These are phyloP conservation scores for Solea solea DNA, from an alignment of 2,113 vertebrate genomes.

Conservation along the genomic window DNA sequence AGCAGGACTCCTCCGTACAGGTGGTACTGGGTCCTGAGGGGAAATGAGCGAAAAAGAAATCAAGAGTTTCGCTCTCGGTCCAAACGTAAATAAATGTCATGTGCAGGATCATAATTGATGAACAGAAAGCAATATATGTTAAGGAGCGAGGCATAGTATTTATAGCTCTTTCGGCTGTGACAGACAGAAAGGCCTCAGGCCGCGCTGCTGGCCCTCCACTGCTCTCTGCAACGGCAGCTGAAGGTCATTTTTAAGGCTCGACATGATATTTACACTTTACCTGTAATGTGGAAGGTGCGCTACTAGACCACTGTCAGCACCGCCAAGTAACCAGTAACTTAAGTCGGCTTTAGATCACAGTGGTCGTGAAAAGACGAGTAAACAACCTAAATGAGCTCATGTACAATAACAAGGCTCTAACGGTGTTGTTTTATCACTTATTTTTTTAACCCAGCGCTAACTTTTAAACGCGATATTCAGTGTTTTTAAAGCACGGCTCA, in stretches of 20 bases:
- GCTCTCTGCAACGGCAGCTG: neutral
- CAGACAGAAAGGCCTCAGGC: neutral
- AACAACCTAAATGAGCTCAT: too few species aligned
- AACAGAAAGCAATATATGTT: neutral
- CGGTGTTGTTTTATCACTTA: too few species aligned
- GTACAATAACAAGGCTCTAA: too few species aligned
- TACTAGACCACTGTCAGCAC: neutral
- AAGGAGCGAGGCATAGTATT: neutral
- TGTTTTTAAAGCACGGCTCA: too few species aligned
- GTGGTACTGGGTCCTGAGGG: conserved; percentile 90
- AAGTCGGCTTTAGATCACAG: too few species aligned
- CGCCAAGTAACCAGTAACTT: neutral
- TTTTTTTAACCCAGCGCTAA: too few species aligned
- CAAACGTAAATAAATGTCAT: neutral
- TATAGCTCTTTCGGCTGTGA: conserved; percentile 2
- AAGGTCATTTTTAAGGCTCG: neutral
- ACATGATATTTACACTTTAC: neutral
- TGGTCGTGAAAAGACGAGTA: neutral
- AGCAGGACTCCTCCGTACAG: conserved; percentile 94
- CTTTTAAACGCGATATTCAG: too few species aligned
- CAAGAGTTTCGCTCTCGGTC: neutral
- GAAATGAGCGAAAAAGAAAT: neutral
- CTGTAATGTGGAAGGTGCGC: neutral
- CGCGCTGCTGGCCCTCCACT: neutral
- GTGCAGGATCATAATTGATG: neutral